Conservation (phyloP, 2,888 invertebrate genomes). For the Oscheius sp. region DNA sequence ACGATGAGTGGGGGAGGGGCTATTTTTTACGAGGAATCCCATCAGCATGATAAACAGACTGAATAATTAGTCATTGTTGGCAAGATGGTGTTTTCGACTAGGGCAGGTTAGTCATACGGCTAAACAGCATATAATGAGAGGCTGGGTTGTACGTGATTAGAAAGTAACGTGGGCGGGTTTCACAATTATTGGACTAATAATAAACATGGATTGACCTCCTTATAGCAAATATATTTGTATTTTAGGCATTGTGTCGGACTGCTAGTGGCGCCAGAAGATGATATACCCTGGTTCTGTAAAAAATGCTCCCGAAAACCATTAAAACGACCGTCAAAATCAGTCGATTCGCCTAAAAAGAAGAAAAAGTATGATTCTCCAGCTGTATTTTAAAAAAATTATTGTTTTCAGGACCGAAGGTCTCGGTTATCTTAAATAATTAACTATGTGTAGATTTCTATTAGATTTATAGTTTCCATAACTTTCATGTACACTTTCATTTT, state of each 20-base stretch:
- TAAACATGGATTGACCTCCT: not conserved
- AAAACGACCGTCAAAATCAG: constrained; percentile 14
- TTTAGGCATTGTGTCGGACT: constrained; percentile 69
- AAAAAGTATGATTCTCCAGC: constrained; percentile 6
- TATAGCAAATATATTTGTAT: not conserved
- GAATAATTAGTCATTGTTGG: too few relatives aligned
- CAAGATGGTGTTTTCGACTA: too few relatives aligned
- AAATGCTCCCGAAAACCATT: constrained; percentile 43
- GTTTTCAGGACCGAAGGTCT: constrained; percentile 22
- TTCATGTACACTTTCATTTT: not conserved
- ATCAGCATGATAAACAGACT: not conserved
- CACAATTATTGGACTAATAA: not conserved
- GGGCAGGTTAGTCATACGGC: too few relatives aligned
- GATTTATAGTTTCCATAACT: not conserved
- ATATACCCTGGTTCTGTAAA: constrained; percentile 65
- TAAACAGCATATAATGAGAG: too few relatives aligned
- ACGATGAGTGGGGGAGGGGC: not conserved
- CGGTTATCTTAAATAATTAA: constrained; percentile 24
- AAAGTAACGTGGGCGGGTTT: not conserved
- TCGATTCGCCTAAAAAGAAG: constrained; percentile 19
- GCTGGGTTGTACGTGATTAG: not conserved
- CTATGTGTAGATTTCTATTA: not conserved
- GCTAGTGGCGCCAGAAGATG: constrained; percentile 58
- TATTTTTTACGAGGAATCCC: not conserved
- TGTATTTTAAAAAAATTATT: not conserved